Evolutionary conservation across 2,797 vertebrate genomes (phyloP).

Genomic region (Gallinago solitaria): DNA sequence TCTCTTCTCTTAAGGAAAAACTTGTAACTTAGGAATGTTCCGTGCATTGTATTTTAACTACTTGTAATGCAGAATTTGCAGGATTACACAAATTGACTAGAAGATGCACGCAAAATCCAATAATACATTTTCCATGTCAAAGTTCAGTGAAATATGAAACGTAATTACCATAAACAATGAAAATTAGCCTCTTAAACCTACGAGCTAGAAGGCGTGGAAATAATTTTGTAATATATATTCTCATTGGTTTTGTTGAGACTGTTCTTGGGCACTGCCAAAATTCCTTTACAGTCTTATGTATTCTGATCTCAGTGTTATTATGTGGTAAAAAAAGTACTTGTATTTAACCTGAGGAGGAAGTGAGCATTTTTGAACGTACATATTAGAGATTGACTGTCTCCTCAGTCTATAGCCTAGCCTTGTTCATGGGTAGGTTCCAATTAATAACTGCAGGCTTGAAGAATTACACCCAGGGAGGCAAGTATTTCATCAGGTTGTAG

Average conservation of each 20-base stretch:
- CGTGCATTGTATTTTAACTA: conserved; percentile 16
- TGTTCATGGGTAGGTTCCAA: neutral
- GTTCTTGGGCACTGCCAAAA: neutral
- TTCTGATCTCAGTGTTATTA: neutral
- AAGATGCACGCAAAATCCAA: neutral
- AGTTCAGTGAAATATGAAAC: conserved; percentile 24
- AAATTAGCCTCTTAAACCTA: conserved; percentile 25
- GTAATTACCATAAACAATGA: conserved; percentile 10
- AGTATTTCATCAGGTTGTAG: neutral
- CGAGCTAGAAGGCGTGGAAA: neutral
- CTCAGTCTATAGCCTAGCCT: neutral
- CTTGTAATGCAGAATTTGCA: neutral
- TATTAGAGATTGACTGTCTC: neutral
- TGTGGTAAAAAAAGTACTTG: neutral
- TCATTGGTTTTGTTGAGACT: neutral
- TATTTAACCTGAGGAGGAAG: neutral
- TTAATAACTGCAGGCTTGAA: neutral
- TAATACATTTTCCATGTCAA: conserved; percentile 28
- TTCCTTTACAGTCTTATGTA: neutral
- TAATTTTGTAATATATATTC: conserved; percentile 41
- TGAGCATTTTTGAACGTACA: neutral
- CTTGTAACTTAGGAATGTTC: neutral
- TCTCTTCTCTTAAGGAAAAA: conserved; percentile 14
- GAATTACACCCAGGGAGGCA: neutral
- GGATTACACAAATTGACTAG: conserved; percentile 9